Evolutionary conservation across 2,888 invertebrate genomes (phyloP).

Genomic region (Hirtodrosophila histrioides): DNA sequence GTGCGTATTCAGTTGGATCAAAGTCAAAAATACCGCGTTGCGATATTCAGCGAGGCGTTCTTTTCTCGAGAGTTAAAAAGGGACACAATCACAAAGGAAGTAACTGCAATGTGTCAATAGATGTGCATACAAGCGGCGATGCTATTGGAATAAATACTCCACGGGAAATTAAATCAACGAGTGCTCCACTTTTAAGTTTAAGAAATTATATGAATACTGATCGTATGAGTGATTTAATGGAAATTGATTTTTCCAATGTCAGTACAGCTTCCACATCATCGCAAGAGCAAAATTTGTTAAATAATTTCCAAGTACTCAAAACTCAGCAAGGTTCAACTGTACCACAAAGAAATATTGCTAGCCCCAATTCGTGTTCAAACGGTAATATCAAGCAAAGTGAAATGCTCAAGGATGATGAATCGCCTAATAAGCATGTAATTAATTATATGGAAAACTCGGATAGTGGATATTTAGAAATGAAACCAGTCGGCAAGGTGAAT

Average conservation of each 20-base stretch:
- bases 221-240: slow-evolving; percentile 92
- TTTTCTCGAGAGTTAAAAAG: slow-evolving; percentile 67
- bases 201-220: slow-evolving; percentile 86
- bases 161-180: slow-evolving; percentile 87
- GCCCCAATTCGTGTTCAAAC: slow-evolving; percentile 30
- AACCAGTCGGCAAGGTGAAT: slow-evolving; percentile 82
- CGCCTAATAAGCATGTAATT: slow-evolving; percentile 19
- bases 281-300: slow-evolving; percentile 48
- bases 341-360: slow-evolving; percentile 19
- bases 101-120: slow-evolving; percentile 68
- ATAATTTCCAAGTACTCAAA: slow-evolving; percentile 37
- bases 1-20: slow-evolving; percentile 92
- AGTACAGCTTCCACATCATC: slow-evolving; percentile 35
- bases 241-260: slow-evolving; percentile 88
- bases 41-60: slow-evolving; percentile 80
- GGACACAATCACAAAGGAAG: slow-evolving; percentile 61
- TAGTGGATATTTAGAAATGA: slow-evolving; percentile 88
- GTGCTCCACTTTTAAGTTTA: slow-evolving; percentile 88
- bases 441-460: slow-evolving; percentile 42
- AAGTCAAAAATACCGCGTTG: slow-evolving; percentile 85
- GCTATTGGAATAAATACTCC: slow-evolving; percentile 33
- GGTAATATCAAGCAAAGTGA: slow-evolving; percentile 44
- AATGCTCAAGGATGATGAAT: slow-evolving; percentile 41
- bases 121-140: slow-evolving; percentile 43
- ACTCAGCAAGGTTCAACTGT: slow-evolving; percentile 21